Conservation (phyloP, 2,888 invertebrate genomes). For the Dolichopus griseipennis region DNA sequence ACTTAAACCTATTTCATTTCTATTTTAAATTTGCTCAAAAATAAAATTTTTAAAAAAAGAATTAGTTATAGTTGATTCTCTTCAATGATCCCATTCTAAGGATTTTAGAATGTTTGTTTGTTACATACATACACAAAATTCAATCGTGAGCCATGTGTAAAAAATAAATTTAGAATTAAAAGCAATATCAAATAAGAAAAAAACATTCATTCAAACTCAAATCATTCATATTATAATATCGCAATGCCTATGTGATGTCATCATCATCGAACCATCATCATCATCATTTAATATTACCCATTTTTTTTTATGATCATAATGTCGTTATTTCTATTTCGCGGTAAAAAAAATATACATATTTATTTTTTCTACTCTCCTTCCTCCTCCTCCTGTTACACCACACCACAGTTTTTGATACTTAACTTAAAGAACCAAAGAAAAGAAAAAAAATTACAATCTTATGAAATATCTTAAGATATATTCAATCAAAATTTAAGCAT, state of each 20-base stretch:
- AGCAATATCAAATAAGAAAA: neutral
- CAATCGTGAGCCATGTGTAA: no score
- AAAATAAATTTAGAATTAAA: neutral
- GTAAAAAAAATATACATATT: neutral
- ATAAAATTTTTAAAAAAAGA: no score
- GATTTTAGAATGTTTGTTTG: no score
- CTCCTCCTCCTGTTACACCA: neutral
- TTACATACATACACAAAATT: neutral
- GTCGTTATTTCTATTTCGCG: neutral
- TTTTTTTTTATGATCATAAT: neutral
- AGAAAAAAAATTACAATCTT: no score
- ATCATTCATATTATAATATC: neutral
- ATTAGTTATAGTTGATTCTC: no score
- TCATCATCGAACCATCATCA: constrained; percentile 1
- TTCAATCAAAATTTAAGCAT: no score
- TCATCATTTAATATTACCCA: neutral
- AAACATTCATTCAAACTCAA: neutral
- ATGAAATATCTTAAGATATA: no score
- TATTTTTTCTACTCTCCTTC: neutral
- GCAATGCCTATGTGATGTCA: neutral
- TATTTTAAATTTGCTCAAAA: no score
- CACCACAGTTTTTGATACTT: no score
- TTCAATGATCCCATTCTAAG: no score
- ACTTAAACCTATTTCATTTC: no score
- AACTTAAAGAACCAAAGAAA: no score